Conservation (phyloP, 2,888 invertebrate genomes). For the Sinopyrophorus schimmeli region DNA sequence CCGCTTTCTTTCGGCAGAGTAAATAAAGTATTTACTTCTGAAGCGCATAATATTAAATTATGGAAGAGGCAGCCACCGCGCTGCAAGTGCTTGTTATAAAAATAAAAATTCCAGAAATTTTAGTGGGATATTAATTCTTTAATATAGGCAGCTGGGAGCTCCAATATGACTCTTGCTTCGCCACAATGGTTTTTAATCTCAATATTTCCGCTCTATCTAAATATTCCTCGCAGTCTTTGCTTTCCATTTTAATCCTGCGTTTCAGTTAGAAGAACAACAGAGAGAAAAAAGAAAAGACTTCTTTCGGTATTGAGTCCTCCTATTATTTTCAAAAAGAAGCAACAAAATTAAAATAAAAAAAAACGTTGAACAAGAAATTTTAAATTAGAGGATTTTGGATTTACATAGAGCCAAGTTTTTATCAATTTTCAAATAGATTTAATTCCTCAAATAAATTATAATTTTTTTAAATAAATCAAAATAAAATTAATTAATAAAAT, state of each 20-base stretch:
- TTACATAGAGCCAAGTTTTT: too few relatives aligned
- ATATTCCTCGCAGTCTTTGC: constrained; percentile 27
- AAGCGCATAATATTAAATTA: constrained; percentile 14
- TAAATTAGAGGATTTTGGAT: too few relatives aligned
- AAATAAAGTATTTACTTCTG: constrained; percentile 8
- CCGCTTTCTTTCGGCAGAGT: too few relatives aligned
- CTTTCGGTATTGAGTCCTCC: too few relatives aligned
- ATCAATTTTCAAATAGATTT: too few relatives aligned
- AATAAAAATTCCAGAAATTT: constrained; percentile 26
- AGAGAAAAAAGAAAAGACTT: too few relatives aligned
- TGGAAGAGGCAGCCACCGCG: constrained; percentile 3
- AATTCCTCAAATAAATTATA: too few relatives aligned
- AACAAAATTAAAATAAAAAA: too few relatives aligned
- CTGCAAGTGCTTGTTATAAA: constrained; percentile 8
- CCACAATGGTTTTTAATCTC: constrained; percentile 33
- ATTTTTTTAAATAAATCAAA: too few relatives aligned
- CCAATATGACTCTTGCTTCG: constrained; percentile 24
- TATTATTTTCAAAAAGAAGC: too few relatives aligned
- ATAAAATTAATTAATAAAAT: too few relatives aligned
- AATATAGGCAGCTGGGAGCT: constrained; percentile 23
- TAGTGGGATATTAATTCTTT: constrained; percentile 27
- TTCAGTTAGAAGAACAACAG: constrained; percentile 16
- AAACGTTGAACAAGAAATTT: too few relatives aligned
- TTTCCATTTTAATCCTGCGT: constrained; percentile 30
- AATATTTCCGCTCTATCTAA: constrained; percentile 33